phyloP scores from a whole-genome alignment of 2,797 vertebrate genomes.

The Harpagifer antarcticus region DNA sequence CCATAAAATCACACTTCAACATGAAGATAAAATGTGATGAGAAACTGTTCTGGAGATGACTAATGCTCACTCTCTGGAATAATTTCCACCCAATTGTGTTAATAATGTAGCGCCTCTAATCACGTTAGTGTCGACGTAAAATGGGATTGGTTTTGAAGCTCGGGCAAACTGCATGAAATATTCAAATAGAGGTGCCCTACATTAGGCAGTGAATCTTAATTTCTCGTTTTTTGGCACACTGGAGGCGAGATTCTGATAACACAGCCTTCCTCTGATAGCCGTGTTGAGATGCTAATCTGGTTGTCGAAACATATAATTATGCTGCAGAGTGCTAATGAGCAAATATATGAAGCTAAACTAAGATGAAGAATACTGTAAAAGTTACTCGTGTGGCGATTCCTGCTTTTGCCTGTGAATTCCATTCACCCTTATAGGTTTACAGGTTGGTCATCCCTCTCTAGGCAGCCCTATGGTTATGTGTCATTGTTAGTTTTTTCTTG shows the following conservation, averaged over 20 bases:
- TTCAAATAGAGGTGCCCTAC: conserved; percentile 72
- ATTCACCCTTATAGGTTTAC: neutral
- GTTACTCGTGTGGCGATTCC: too few relatives aligned
- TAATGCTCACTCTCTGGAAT: conserved; percentile 43
- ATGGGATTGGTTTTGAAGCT: conserved; percentile 62
- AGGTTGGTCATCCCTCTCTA: neutral
- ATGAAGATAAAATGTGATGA: conserved; percentile 43
- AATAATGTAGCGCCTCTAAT: conserved; percentile 65
- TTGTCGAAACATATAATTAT: conserved; percentile 49
- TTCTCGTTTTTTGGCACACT: conserved; percentile 38
- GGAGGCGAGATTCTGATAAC: conserved; percentile 55
- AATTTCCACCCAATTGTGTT: conserved; percentile 46
- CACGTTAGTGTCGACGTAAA: conserved; percentile 55
- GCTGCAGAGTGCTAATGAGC: neutral
- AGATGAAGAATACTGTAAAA: too few relatives aligned
- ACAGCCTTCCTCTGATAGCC: conserved; percentile 36
- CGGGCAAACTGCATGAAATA: conserved; percentile 65
- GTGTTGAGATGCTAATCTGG: conserved; percentile 61
- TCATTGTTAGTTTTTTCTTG: neutral
- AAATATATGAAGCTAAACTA: too few relatives aligned
- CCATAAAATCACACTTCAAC: conserved; percentile 34
- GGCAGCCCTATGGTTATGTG: neutral
- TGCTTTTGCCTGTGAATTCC: neutral
- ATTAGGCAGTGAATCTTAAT: conserved; percentile 52
- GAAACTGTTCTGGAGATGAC: conserved; percentile 38